Base-by-base conservation (phyloP, 2,113 vertebrate genomes). In the Antechinus flavipes region DNA sequence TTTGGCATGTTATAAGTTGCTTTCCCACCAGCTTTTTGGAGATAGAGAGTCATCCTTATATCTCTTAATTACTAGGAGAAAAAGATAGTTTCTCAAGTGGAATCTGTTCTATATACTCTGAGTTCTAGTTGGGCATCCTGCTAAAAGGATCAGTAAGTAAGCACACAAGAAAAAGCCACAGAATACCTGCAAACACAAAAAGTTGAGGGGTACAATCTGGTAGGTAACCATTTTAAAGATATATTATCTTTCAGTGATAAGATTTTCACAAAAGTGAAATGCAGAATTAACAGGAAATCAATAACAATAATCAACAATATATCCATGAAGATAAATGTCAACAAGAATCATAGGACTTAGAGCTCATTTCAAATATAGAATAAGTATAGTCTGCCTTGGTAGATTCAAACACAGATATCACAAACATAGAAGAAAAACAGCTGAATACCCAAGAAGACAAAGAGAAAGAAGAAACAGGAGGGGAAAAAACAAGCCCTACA, bases 181-280 rank as follows among this genome's bases (percentile, higher is more conserved):
- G 91, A 42, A 54, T 54, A 54, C 3, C 11, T n/a, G n/a, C 35
- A 76, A 16, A 42, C 25, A 52, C 50, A n/a, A 25, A 27, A 26
- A 50, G 10, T 54, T 42, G 55, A 52, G n/a, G 27, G 35, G 24
- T 27, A 46, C 6, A 53, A 35, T 11, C 90, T 61, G 25, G 35
- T 5, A 52, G 54, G 30, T 16, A 53, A 61, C 16, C 47, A 12
- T 3, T 50, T 27, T 35, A 50, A 54, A 54, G 11, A 25, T 61
- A 42, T 52, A 91, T 58, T n/a, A 42, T 2, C 55, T 50, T 23
- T 58, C 24, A 26, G 11, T n/a, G 5, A 22, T 58, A 9, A 3
- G 42, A 25, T 42, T 24, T n/a, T 2, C 3, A 0, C 24, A 6
- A 14, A 19, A 26, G n/a, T 3, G 8, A 0, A 35, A 3, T 9